Percentiles rank a stretch among this genome's conserved stretches.
Conservation (phyloP, 2,888 invertebrate genomes). For the Tinea trinotella region DNA sequence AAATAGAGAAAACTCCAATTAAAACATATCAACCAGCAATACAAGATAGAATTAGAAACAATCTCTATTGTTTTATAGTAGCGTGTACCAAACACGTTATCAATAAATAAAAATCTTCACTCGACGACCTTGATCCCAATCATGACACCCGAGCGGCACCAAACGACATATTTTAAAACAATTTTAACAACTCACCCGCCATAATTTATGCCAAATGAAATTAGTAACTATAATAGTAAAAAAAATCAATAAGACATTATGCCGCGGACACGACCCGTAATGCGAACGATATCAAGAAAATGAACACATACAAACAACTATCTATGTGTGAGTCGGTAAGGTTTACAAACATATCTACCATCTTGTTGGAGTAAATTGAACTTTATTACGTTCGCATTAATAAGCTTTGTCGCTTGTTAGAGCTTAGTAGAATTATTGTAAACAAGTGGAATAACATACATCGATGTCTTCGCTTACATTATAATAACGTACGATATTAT, state of each 20-base stretch:
- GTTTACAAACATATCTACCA: not conserved
- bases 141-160: not conserved
- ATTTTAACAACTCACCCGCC: constrained; percentile 4
- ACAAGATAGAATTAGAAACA: not conserved
- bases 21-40: too few relatives aligned
- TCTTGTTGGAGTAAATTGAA: not conserved
- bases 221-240: not conserved
- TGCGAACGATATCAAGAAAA: constrained; percentile 10
- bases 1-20: too few relatives aligned
- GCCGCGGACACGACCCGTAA: constrained; percentile 6
- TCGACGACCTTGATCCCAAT: constrained; percentile 2
- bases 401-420: not conserved
- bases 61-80: not conserved
- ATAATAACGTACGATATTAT: not conserved
- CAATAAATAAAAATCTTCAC: constrained; percentile 5
- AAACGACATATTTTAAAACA: not conserved
- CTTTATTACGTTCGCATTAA: not conserved
- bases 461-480: not conserved
- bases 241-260: constrained; percentile 4
- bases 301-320: not conserved
- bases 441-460: not conserved
- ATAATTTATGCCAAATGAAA: constrained; percentile 12
- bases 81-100: not conserved
- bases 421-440: not conserved
- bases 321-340: not conserved